phyloP scores from a whole-genome alignment of 2,888 invertebrate genomes.

The Aspidapion aeneum region DNA sequence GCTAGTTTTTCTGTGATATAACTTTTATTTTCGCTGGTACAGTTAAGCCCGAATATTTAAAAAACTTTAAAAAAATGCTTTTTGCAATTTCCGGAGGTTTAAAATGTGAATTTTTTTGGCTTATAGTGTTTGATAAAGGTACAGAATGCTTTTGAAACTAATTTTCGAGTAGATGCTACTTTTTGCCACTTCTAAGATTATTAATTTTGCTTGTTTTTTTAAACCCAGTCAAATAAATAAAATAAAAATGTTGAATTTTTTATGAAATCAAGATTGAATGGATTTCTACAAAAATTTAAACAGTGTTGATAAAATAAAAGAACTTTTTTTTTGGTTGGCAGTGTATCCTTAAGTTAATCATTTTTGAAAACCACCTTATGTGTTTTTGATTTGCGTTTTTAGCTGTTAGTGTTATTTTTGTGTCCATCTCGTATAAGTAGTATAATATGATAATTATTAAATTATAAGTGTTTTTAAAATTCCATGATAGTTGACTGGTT shows the following conservation, averaged over 20 bases:
- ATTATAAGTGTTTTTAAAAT: no score
- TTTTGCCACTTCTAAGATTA: conserved; percentile 6
- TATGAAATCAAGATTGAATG: conserved; percentile 13
- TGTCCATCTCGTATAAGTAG: conserved; percentile 15
- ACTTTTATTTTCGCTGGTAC: no score
- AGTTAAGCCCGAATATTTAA: no score
- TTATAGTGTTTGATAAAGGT: no score
- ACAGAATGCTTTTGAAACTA: no score
- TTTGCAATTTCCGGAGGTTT: no score
- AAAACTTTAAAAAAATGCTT: no score
- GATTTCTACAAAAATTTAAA: conserved; percentile 27
- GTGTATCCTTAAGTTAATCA: conserved; percentile 33
- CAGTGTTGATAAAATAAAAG: conserved; percentile 44
- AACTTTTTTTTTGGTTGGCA: conserved; percentile 38
- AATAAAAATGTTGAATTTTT: conserved; percentile 27
- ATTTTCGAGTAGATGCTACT: not conserved
- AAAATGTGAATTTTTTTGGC: no score
- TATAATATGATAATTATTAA: no score
- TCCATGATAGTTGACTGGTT: no score
- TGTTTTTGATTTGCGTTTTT: conserved; percentile 23
- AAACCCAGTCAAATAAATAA: no score
- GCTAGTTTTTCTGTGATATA: no score
- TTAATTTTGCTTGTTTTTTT: not conserved
- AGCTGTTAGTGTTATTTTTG: conserved; percentile 18
- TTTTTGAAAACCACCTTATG: conserved; percentile 21